phyloP scores from a whole-genome alignment of 2,797 vertebrate species.

The Antrozous pallidus region DNA sequence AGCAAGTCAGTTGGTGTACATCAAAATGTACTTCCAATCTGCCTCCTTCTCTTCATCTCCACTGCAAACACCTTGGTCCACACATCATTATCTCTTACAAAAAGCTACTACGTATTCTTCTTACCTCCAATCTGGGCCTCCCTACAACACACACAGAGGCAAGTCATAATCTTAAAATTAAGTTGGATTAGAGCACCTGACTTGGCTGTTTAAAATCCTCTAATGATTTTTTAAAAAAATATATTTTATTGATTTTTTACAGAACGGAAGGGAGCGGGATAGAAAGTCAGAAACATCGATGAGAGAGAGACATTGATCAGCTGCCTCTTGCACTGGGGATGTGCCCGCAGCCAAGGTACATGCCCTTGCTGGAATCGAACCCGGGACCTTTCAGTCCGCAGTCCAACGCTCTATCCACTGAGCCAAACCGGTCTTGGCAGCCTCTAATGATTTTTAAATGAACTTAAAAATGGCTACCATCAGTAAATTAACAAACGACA shows the following conservation, averaged over 20 bases:
- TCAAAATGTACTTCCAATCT: neutral
- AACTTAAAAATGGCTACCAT: neutral
- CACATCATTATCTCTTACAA: neutral
- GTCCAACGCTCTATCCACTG: too few relatives aligned
- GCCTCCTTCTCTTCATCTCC: neutral
- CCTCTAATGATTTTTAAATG: constrained; percentile 5
- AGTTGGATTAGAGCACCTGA: neutral
- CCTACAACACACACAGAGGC: neutral
- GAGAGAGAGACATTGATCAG: too few relatives aligned
- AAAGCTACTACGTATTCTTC: neutral
- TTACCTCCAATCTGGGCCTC: neutral
- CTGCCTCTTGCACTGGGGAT: too few relatives aligned
- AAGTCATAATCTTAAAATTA: constrained; percentile 25
- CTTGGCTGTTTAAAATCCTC: constrained; percentile 10
- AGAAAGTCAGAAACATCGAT: too few relatives aligned
- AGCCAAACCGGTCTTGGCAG: too few relatives aligned
- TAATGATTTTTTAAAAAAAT: constrained; percentile 34
- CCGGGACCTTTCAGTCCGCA: too few relatives aligned
- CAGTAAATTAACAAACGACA: too few relatives aligned
- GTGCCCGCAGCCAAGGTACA: too few relatives aligned
- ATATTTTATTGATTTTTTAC: too few relatives aligned
- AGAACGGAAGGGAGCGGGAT: too few relatives aligned
- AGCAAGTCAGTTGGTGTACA: neutral
- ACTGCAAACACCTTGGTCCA: neutral
- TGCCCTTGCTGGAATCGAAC: too few relatives aligned